A percentile compares a stretch with the other conserved stretches of the same genome.
phyloP scores from a whole-genome alignment of 2,888 invertebrate species.

The Acleris laterana region DNA sequence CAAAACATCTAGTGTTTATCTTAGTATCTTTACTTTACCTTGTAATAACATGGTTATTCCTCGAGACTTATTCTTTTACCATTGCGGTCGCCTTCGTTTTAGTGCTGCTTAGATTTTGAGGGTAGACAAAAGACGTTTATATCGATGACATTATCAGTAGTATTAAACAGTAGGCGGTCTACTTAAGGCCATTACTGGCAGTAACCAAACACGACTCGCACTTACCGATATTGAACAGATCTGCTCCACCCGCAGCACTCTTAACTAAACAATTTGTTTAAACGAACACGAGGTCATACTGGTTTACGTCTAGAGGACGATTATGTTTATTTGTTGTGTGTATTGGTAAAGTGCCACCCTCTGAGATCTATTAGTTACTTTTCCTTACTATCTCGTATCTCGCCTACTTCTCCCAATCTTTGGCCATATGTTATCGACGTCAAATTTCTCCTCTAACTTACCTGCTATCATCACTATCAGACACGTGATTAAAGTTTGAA shows the following conservation, averaged over 20 bases:
- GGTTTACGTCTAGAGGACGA: constrained; percentile 27
- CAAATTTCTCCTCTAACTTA: too few relatives aligned
- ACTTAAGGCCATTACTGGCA: constrained; percentile 16
- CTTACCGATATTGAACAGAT: constrained; percentile 28
- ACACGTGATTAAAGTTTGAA: too few relatives aligned
- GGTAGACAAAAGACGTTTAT: neutral
- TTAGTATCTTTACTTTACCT: neutral
- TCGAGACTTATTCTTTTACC: too few relatives aligned
- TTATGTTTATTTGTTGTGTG: constrained; percentile 1
- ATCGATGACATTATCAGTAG: constrained; percentile 10
- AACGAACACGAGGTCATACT: constrained; percentile 44
- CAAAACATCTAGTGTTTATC: too few relatives aligned
- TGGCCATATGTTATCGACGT: too few relatives aligned
- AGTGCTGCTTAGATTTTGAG: neutral
- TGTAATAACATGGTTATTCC: neutral
- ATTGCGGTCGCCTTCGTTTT: neutral
- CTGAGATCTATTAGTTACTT: neutral
- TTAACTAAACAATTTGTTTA: constrained; percentile 44
- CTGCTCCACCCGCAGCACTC: constrained; percentile 39
- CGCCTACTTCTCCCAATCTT: too few relatives aligned
- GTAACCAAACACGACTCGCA: constrained; percentile 24
- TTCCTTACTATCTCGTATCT: neutral
- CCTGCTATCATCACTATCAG: too few relatives aligned
- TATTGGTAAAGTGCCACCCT: neutral
- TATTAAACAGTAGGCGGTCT: constrained; percentile 14